Evolutionary conservation across 1,140 invertebrate species (phyloP).

Genomic region (Phymastichus coffea): DNA sequence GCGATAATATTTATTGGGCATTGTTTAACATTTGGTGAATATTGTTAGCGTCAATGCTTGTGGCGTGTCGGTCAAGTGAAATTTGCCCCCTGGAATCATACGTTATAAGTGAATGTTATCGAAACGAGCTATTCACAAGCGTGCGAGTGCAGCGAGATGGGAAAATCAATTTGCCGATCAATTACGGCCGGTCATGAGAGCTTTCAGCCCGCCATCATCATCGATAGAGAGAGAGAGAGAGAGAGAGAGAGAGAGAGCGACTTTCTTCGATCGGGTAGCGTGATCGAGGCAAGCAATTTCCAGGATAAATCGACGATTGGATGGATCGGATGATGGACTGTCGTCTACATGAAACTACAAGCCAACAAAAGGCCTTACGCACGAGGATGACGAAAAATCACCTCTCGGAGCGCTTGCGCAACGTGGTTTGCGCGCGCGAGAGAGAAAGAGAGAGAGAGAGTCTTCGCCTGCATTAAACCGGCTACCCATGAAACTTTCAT

Average conservation of each 20-base stretch:
- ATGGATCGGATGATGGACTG: too few relatives aligned
- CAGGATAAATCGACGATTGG: neutral
- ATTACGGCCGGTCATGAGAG: neutral
- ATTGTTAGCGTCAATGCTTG: too few relatives aligned
- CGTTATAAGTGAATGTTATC: neutral
- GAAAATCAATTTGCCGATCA: conserved; percentile 4
- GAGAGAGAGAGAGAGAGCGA: too few relatives aligned
- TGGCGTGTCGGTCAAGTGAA: too few relatives aligned
- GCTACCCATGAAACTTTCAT: conserved; percentile 17
- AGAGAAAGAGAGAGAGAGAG: neutral
- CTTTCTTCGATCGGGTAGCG: neutral
- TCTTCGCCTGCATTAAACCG: neutral
- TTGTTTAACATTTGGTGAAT: too few relatives aligned
- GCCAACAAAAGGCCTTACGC: too few relatives aligned
- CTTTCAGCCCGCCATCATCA: too few relatives aligned
- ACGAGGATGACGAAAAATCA: neutral
- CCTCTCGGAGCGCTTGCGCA: neutral
- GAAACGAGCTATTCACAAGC: neutral
- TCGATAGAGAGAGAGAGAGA: too few relatives aligned
- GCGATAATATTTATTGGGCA: too few relatives aligned
- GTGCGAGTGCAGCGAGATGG: neutral
- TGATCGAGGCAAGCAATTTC: neutral
- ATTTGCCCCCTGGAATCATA: too few relatives aligned
- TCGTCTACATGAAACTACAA: too few relatives aligned
- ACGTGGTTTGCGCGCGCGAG: neutral